Evolutionary conservation across 2,888 invertebrate species (phyloP).

Genomic region (Apodemia mormo): DNA sequence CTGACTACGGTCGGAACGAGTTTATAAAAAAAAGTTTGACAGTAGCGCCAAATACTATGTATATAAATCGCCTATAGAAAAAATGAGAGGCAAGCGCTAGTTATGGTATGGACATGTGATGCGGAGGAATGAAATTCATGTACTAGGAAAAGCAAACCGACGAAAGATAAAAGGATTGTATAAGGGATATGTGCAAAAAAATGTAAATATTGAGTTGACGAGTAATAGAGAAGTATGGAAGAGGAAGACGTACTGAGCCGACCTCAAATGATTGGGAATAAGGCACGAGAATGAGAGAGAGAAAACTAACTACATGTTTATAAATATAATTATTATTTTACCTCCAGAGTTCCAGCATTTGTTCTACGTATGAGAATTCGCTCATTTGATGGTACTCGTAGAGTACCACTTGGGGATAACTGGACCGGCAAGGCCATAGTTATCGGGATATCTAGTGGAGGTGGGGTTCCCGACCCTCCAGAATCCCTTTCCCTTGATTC

Average conservation of each 20-base stretch:
- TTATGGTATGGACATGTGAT: neutral
- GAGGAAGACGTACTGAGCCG: neutral
- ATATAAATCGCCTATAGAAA: too few relatives aligned
- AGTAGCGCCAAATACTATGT: neutral
- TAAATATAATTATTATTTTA: neutral
- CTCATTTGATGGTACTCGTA: neutral
- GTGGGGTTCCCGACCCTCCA: neutral
- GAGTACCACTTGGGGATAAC: neutral
- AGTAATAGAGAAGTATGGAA: too few relatives aligned
- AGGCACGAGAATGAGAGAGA: neutral
- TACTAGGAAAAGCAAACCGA: neutral
- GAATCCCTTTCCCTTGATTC: constrained; percentile 2
- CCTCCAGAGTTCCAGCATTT: neutral
- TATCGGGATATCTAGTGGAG: neutral
- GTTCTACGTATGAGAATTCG: neutral
- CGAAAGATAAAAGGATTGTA: neutral
- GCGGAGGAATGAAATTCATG: neutral
- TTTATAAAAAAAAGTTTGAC: too few relatives aligned
- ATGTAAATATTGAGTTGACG: neutral
- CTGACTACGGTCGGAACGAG: too few relatives aligned
- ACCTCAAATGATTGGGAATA: neutral
- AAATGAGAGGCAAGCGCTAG: too few relatives aligned
- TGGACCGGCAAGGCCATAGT: neutral
- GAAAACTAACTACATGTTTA: neutral
- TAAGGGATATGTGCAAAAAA: neutral